Evolutionary conservation across 2,888 invertebrate genomes (phyloP).

Genomic region (Melieria crassipennis): DNA sequence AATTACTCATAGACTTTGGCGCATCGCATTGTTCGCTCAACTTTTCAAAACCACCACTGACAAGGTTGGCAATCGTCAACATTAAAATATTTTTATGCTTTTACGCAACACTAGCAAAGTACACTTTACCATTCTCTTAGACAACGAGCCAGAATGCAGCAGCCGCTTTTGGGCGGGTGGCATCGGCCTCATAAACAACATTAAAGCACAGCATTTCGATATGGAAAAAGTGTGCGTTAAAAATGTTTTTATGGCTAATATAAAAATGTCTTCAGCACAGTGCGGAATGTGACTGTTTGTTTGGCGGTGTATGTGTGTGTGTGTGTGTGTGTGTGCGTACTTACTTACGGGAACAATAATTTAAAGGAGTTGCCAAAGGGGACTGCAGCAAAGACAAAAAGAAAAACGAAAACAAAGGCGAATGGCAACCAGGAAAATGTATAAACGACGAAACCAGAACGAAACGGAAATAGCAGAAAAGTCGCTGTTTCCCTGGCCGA

Average conservation of each 20-base stretch:
- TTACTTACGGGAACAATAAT: slow-evolving; percentile 38
- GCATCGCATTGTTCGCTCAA: too few species aligned
- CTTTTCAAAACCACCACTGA: too few species aligned
- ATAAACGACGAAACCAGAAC: neutral
- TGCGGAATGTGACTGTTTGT: slow-evolving; percentile 11
- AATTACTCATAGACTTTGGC: too few species aligned
- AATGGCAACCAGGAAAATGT: slow-evolving; percentile 3
- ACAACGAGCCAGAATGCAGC: too few species aligned
- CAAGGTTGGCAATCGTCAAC: too few species aligned
- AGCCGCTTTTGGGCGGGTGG: too few species aligned
- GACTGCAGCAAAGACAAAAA: slow-evolving; percentile 7
- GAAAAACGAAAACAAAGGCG: neutral
- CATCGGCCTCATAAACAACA: too few species aligned
- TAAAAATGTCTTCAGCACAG: slow-evolving; percentile 33
- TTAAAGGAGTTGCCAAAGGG: slow-evolving; percentile 23
- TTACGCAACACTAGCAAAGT: too few species aligned
- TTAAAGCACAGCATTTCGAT: too few species aligned
- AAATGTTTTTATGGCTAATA: slow-evolving; percentile 37
- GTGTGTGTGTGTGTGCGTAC: neutral
- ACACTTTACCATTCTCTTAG: too few species aligned
- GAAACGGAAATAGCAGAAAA: slow-evolving; percentile 18
- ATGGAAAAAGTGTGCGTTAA: neutral
- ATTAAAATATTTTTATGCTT: too few species aligned
- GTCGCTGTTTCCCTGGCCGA: neutral
- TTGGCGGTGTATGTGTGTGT: neutral